Percentiles rank a stretch among this genome's conserved stretches.
phyloP scores from a whole-genome alignment of 1,140 invertebrate species.

The Dreissena rostriformis region DNA sequence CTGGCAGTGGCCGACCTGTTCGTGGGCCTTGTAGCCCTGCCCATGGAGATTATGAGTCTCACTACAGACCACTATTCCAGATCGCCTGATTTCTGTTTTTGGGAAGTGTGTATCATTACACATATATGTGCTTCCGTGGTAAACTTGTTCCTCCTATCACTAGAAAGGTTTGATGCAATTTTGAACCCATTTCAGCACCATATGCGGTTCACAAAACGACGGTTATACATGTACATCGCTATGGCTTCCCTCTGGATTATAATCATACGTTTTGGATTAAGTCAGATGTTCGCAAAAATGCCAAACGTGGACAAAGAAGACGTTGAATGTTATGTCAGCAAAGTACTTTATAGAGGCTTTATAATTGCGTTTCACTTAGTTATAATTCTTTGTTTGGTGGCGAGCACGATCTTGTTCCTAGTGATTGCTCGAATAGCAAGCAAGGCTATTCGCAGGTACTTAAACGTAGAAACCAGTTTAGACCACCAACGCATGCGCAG shows the following conservation, averaged over 20 bases:
- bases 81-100: not conserved
- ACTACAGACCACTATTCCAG: not conserved
- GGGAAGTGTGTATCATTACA: not conserved
- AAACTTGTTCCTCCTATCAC: constrained; percentile 9
- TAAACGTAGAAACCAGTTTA: not conserved
- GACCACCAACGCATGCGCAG: constrained; percentile 5
- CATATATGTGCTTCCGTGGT: not conserved
- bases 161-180: constrained; percentile 17
- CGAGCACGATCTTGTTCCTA: not conserved
- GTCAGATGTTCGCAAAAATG: not conserved
- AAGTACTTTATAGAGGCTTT: not conserved
- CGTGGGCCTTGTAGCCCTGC: constrained; percentile 3
- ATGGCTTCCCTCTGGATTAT: constrained; percentile 1
- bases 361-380: not conserved
- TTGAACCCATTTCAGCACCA: constrained; percentile 4
- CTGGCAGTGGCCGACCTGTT: constrained; percentile 10
- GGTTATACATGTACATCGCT: not conserved
- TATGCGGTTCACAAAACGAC: not conserved
- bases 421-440: constrained; percentile 10
- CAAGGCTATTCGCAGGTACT: not conserved
- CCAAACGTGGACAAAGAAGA: not conserved
- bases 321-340: not conserved
- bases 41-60: not conserved
- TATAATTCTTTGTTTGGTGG: not conserved
- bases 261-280: not conserved